Percentiles rank a stretch among this genome's conserved stretches.
These are phyloP conservation scores for Drosophila setifemur DNA, from an alignment of 1,140 invertebrate species.

Conservation along the genomic window DNA sequence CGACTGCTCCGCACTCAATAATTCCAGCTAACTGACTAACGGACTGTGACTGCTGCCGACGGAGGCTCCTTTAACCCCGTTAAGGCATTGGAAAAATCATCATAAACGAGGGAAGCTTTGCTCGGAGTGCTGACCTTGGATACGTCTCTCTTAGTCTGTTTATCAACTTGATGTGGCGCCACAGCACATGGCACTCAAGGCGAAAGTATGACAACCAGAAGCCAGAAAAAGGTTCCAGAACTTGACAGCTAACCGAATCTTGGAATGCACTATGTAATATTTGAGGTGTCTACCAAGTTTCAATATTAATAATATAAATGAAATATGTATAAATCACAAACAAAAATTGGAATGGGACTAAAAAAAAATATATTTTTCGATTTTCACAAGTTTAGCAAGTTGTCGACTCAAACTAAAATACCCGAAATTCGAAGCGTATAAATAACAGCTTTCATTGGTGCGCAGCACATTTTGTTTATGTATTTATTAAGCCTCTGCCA, in stretches of 20 bases:
- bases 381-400: no score
- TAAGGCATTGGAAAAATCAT: neutral
- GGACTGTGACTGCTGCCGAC: constrained; percentile 28
- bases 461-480: constrained; percentile 32
- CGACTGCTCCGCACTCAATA: neutral
- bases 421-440: neutral
- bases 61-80: constrained; percentile 24
- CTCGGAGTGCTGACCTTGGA: constrained; percentile 52
- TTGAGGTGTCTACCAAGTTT: neutral
- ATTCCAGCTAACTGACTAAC: constrained; percentile 37
- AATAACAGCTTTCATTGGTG: neutral
- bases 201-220: constrained; percentile 1
- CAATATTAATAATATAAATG: neutral
- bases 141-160: constrained; percentile 40
- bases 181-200: constrained; percentile 17
- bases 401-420: neutral
- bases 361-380: no score
- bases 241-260: neutral
- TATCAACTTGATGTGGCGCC: constrained; percentile 31
- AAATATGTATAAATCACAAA: no score
- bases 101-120: neutral
- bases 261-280: neutral
- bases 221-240: neutral
- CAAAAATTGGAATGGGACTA: no score
- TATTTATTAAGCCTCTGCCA: constrained; percentile 58